Conservation (phyloP, 2,113 vertebrate species). For the Prionailurus bengalensis region DNA sequence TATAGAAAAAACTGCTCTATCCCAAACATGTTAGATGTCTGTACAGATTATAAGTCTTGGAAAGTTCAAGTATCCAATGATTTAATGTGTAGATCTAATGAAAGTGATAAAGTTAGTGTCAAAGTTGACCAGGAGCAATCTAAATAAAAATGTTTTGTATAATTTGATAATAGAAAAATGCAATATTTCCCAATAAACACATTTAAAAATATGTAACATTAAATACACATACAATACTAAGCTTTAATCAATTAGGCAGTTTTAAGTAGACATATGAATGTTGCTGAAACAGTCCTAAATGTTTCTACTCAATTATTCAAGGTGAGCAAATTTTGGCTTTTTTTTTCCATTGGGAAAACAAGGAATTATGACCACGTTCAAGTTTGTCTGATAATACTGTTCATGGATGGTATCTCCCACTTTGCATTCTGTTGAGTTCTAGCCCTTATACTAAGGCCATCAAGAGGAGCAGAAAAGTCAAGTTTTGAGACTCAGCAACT, state of each 20-base stretch:
- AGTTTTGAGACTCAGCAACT: neutral
- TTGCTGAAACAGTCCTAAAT: neutral
- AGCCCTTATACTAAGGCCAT: neutral
- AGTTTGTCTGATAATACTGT: neutral
- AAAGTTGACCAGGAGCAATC: neutral
- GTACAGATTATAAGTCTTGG: neutral
- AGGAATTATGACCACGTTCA: neutral
- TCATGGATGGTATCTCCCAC: neutral
- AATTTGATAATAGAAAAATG: neutral
- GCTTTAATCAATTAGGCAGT: neutral
- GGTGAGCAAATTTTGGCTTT: neutral
- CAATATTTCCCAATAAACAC: neutral
- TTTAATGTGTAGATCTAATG: neutral
- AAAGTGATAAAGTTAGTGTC: neutral
- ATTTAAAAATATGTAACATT: neutral
- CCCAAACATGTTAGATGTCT: neutral
- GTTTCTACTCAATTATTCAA: neutral
- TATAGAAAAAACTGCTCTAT: neutral
- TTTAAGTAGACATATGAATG: neutral
- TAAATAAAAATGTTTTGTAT: neutral
- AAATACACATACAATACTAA: neutral
- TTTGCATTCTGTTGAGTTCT: neutral
- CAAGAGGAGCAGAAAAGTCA: neutral
- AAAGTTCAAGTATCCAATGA: neutral
- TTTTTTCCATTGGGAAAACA: neutral